Percentiles rank a stretch among this genome's conserved stretches.
These are phyloP conservation scores for Rana temporaria DNA, from an alignment of 2,113 vertebrate species.

Conservation along the genomic window DNA sequence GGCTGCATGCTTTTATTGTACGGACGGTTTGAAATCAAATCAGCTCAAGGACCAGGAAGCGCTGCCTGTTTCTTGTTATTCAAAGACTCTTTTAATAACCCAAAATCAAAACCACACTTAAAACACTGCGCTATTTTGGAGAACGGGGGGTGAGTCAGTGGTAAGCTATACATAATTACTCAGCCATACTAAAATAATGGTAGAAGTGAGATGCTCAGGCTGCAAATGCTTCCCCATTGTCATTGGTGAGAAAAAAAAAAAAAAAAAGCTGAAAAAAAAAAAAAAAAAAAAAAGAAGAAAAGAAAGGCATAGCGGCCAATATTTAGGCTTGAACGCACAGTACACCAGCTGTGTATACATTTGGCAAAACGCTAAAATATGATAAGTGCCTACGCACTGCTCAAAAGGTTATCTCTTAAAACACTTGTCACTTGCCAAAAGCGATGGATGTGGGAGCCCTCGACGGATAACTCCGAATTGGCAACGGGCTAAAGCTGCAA, in stretches of 20 bases:
- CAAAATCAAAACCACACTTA: slow-evolving; percentile 52
- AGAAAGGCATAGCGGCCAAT: slow-evolving; percentile 8
- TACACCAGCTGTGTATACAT: slow-evolving; percentile 28
- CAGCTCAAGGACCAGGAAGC: slow-evolving; percentile 35
- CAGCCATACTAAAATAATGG: slow-evolving; percentile 56
- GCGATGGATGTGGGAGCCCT: not conserved
- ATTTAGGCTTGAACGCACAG: slow-evolving; percentile 29
- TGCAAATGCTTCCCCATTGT: slow-evolving; percentile 49
- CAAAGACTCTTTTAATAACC: slow-evolving; percentile 52
- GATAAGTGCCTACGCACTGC: not conserved
- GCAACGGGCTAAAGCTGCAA: not conserved
- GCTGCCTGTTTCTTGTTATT: slow-evolving; percentile 48
- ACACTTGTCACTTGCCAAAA: slow-evolving; percentile 32
- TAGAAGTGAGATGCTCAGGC: slow-evolving; percentile 38
- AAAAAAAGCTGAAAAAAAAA: too few relatives aligned
- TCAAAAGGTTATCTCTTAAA: slow-evolving; percentile 17
- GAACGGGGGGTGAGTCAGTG: slow-evolving; percentile 51
- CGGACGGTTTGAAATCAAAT: slow-evolving; percentile 44
- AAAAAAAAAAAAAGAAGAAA: not conserved
- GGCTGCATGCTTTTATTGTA: slow-evolving; percentile 22
- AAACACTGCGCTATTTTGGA: slow-evolving; percentile 49
- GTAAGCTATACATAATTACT: slow-evolving; percentile 55
- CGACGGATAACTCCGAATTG: not conserved
- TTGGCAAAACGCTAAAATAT: slow-evolving; percentile 28
- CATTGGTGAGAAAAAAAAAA: slow-evolving; percentile 30